phyloP scores from a whole-genome alignment of 2,888 invertebrate species.

The Athetis lepigone region DNA sequence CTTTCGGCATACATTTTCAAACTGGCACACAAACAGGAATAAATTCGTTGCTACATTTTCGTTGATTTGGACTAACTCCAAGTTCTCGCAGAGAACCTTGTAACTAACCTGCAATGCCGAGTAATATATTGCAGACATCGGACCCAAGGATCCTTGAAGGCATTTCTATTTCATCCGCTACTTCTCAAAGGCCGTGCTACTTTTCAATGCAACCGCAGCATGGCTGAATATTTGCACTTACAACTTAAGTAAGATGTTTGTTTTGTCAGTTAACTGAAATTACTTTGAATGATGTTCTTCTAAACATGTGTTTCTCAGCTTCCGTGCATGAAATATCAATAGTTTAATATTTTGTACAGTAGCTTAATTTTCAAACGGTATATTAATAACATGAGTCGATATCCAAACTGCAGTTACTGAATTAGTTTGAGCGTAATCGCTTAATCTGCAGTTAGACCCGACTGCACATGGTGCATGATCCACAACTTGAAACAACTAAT shows the following conservation, averaged over 20 bases:
- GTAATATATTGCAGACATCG: conserved; percentile 48
- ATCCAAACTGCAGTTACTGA: conserved; percentile 60
- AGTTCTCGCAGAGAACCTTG: conserved; percentile 36
- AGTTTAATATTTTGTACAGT: conserved; percentile 1
- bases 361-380: conserved; percentile 12
- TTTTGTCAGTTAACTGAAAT: conserved; percentile 3
- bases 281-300: background rate
- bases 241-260: conserved; percentile 26
- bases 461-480: conserved; percentile 62
- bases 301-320: background rate
- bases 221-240: conserved; percentile 33
- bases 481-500: conserved; percentile 62
- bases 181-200: conserved; percentile 27
- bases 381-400: conserved; percentile 32
- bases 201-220: conserved; percentile 24
- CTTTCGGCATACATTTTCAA: conserved; percentile 6
- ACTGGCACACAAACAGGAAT: conserved; percentile 4
- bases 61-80: conserved; percentile 55
- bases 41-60: conserved; percentile 30
- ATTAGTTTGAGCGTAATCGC: conserved; percentile 59
- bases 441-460: conserved; percentile 67
- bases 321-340: conserved; percentile 2
- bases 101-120: conserved; percentile 48
- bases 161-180: conserved; percentile 37
- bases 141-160: conserved; percentile 29